These are phyloP conservation scores for Agraylea sexmaculata DNA, from an alignment of 1,140 invertebrate genomes.

Conservation along the genomic window DNA sequence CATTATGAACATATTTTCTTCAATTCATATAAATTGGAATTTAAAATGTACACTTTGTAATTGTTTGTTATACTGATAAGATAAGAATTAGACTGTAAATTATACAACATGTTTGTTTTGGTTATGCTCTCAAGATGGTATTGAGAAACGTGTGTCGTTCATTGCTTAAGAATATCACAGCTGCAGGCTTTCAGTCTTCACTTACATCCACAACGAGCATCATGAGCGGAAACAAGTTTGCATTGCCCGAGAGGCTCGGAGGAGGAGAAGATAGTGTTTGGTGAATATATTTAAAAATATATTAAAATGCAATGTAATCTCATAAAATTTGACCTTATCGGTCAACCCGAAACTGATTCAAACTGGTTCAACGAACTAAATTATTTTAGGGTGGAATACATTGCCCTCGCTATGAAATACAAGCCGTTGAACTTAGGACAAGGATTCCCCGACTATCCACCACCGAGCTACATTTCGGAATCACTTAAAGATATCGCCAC, in stretches of 20 bases:
- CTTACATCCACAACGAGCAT: too few relatives aligned
- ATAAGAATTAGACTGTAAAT: too few relatives aligned
- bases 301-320: neutral
- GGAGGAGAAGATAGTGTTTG: slow-evolving; percentile 49
- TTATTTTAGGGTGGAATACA: slow-evolving; percentile 83
- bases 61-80: too few relatives aligned
- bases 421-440: slow-evolving; percentile 94
- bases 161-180: slow-evolving; percentile 7
- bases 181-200: too few relatives aligned
- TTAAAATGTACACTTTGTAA: too few relatives aligned
- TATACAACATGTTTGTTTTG: too few relatives aligned
- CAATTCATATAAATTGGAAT: too few relatives aligned
- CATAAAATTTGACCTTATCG: too few relatives aligned
- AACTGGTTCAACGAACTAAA: neutral
- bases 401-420: slow-evolving; percentile 70
- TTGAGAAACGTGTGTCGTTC: too few relatives aligned
- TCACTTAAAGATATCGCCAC: slow-evolving; percentile 56
- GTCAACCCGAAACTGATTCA: too few relatives aligned
- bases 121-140: too few relatives aligned
- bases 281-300: slow-evolving; percentile 24
- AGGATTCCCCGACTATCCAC: slow-evolving; percentile 91
- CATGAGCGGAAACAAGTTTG: slow-evolving; percentile 40
- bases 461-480: slow-evolving; percentile 73
- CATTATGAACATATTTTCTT: too few relatives aligned
- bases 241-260: slow-evolving; percentile 44